A percentile compares a stretch with the other conserved stretches of the same genome.
phyloP scores from a whole-genome alignment of 2,797 vertebrate species.

The Notamacropus eugenii region DNA sequence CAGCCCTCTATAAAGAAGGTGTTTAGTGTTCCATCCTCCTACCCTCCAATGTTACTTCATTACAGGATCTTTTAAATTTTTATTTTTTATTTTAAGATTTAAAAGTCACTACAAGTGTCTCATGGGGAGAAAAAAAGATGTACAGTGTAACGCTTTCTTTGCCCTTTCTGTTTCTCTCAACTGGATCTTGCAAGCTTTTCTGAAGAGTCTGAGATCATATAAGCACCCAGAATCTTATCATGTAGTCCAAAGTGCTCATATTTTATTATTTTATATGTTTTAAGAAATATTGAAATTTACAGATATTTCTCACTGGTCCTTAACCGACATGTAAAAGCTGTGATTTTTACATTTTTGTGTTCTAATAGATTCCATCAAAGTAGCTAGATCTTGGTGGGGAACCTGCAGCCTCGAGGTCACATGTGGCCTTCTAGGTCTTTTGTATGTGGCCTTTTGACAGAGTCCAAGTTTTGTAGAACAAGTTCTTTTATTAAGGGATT shows the following conservation, averaged over 20 bases:
- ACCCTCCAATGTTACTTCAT: not conserved
- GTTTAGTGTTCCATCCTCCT: not conserved
- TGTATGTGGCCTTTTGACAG: no score
- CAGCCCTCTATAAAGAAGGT: not conserved
- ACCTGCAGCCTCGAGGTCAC: no score
- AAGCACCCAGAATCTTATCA: not conserved
- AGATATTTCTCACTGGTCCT: slow-evolving; percentile 38
- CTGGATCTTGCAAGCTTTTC: not conserved
- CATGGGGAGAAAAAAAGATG: not conserved
- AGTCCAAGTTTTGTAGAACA: no score
- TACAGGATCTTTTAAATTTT: not conserved
- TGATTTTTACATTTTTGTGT: not conserved
- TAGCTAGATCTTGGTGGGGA: not conserved
- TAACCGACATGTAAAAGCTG: not conserved
- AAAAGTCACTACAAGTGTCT: not conserved
- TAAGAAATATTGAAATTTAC: slow-evolving; percentile 21
- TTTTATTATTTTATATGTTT: not conserved
- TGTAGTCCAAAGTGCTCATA: not conserved
- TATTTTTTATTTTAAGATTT: not conserved
- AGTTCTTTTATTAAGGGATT: no score
- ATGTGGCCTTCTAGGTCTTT: no score
- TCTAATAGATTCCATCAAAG: not conserved
- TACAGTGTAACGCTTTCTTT: not conserved
- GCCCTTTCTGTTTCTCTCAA: not conserved
- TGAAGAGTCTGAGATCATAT: not conserved